A percentile compares a stretch with the other conserved stretches of the same genome.
Evolutionary conservation across 2,113 vertebrate genomes (phyloP).

Genomic region (Bos javanicus): DNA sequence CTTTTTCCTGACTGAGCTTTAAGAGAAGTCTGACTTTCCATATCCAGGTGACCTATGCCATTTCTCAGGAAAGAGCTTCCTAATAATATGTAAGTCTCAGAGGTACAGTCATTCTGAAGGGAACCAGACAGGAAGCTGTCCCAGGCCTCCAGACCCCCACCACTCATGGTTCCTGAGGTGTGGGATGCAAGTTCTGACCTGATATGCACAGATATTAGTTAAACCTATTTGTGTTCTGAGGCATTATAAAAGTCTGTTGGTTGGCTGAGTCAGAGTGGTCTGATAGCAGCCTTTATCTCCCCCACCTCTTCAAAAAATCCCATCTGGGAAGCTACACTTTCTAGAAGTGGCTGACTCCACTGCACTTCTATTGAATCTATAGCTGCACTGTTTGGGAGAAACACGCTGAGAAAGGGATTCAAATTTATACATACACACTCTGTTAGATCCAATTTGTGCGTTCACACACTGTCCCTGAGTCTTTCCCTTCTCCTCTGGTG

Average conservation of each 20-base stretch:
- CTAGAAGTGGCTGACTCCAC: not conserved
- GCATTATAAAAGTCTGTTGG: not conserved
- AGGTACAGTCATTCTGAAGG: not conserved
- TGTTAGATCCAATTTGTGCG: not conserved
- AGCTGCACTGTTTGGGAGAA: not conserved
- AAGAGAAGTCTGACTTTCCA: not conserved
- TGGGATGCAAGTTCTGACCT: not conserved
- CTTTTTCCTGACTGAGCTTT: not conserved
- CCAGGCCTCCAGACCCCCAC: not conserved
- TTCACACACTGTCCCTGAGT: not conserved
- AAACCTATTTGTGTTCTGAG: not conserved
- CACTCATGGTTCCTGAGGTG: not conserved
- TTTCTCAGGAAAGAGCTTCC: not conserved
- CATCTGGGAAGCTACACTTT: not conserved
- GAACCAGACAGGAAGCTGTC: not conserved
- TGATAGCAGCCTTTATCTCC: not conserved
- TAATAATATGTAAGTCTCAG: not conserved
- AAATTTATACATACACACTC: not conserved
- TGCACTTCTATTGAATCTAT: not conserved
- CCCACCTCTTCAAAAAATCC: not conserved
- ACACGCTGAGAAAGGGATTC: not conserved
- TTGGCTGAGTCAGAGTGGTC: not conserved
- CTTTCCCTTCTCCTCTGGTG: not conserved
- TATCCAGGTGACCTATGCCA: not conserved
- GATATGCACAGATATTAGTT: not conserved